Evolutionary conservation across 2,797 vertebrate species (phyloP).

Genomic region (Threskiornis aethiopicus): DNA sequence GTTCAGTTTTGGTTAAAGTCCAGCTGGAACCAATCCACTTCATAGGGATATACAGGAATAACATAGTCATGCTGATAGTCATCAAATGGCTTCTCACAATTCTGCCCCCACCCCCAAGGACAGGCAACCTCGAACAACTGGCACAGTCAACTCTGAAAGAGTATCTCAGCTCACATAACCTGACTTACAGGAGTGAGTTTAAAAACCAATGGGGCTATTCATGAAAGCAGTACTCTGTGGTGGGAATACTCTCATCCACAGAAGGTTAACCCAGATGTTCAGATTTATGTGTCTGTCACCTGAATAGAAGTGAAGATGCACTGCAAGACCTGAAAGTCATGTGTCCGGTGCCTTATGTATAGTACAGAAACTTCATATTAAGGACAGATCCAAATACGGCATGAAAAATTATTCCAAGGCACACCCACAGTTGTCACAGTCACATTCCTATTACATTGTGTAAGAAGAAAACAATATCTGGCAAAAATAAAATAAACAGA

Average conservation of each 20-base stretch:
- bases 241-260: not conserved
- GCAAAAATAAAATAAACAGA: constrained; percentile 42
- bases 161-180: not conserved
- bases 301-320: not conserved
- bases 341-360: not conserved
- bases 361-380: not conserved
- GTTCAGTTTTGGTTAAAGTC: constrained; percentile 6
- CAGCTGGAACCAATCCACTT: constrained; percentile 35
- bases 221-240: not conserved
- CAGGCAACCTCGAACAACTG: not conserved
- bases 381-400: not conserved
- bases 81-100: not conserved
- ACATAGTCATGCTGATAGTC: constrained; percentile 11
- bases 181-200: not conserved
- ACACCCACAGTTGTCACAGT: not conserved
- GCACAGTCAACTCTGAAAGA: not conserved
- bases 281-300: not conserved
- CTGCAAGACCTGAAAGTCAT: not conserved
- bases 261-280: not conserved
- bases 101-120: not conserved
- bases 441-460: constrained; percentile 25
- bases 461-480: constrained; percentile 46
- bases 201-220: not conserved
- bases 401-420: not conserved
- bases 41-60: constrained; percentile 12